Percentiles rank a stretch among this genome's conserved stretches.
These are phyloP conservation scores for Dolichomitus sp. DNA, from an alignment of 2,888 invertebrate species.

Conservation along the genomic window DNA sequence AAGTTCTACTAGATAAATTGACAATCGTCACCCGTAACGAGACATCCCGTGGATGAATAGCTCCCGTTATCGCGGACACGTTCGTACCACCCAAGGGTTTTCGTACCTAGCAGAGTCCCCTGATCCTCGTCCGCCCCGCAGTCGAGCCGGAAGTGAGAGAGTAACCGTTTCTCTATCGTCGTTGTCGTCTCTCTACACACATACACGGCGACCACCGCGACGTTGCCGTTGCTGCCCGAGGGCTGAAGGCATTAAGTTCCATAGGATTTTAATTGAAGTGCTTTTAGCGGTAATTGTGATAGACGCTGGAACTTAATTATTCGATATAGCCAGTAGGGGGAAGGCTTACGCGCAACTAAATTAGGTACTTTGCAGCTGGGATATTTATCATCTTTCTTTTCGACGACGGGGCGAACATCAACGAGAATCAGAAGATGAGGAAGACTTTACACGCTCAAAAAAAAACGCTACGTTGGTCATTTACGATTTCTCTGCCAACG, in stretches of 20 bases:
- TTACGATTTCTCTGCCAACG: conserved; percentile 11
- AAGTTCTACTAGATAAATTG: conserved; percentile 62
- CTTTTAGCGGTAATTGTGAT: conserved; percentile 80
- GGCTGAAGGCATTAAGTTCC: conserved; percentile 77
- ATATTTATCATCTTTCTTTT: conserved; percentile 68
- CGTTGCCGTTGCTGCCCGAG: conserved; percentile 49
- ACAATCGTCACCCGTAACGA: conserved; percentile 61
- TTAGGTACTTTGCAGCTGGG: conserved; percentile 70
- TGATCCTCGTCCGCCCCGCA: conserved; percentile 23
- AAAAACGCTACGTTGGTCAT: conserved; percentile 8
- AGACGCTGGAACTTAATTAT: conserved; percentile 77
- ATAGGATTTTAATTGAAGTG: conserved; percentile 80
- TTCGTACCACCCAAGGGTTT: conserved; percentile 31
- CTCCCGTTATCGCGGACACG: conserved; percentile 44
- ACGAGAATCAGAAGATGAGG: conserved; percentile 26
- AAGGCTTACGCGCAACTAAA: conserved; percentile 68
- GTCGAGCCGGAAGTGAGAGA: conserved; percentile 25
- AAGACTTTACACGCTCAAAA: conserved; percentile 4
- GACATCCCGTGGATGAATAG: conserved; percentile 53
- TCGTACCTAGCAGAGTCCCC: conserved; percentile 23
- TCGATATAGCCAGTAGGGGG: conserved; percentile 70
- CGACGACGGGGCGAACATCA: conserved; percentile 18
- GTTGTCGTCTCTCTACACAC: not conserved
- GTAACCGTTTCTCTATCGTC: conserved; percentile 26
- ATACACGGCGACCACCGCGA: conserved; percentile 7